phyloP scores from a whole-genome alignment of 2,113 vertebrate species.

The Donacobius atricapilla region DNA sequence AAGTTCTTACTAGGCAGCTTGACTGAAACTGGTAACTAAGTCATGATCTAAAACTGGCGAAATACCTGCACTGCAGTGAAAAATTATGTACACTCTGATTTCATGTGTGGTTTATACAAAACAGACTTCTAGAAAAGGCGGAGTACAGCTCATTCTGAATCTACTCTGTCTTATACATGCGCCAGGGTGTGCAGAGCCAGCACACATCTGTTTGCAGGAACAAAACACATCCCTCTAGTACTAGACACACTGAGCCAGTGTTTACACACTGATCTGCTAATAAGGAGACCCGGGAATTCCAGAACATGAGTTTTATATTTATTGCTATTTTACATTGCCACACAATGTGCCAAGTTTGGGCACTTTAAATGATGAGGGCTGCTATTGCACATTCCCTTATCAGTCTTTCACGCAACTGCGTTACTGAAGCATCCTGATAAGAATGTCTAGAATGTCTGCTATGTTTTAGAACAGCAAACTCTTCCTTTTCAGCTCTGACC shows the following conservation, averaged over 20 bases:
- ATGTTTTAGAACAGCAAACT: constrained; percentile 50
- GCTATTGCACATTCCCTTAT: constrained; percentile 26
- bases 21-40: neutral
- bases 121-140: neutral
- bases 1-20: neutral
- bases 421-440: constrained; percentile 49
- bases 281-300: constrained; percentile 47
- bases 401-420: constrained; percentile 6
- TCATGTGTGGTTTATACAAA: neutral
- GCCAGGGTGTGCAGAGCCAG: neutral
- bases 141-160: neutral
- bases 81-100: neutral
- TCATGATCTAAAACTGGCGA: neutral
- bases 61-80: neutral
- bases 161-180: neutral
- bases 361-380: constrained; percentile 46
- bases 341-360: neutral
- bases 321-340: constrained; percentile 22
- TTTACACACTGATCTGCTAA: constrained; percentile 42
- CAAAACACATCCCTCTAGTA: constrained; percentile 17
- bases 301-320: neutral
- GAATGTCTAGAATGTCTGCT: constrained; percentile 55
- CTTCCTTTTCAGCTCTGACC: constrained; percentile 13
- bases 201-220: neutral
- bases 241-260: constrained; percentile 17